Conservation (phyloP, 2,797 vertebrate genomes). For the Loriculus beryllinus region DNA sequence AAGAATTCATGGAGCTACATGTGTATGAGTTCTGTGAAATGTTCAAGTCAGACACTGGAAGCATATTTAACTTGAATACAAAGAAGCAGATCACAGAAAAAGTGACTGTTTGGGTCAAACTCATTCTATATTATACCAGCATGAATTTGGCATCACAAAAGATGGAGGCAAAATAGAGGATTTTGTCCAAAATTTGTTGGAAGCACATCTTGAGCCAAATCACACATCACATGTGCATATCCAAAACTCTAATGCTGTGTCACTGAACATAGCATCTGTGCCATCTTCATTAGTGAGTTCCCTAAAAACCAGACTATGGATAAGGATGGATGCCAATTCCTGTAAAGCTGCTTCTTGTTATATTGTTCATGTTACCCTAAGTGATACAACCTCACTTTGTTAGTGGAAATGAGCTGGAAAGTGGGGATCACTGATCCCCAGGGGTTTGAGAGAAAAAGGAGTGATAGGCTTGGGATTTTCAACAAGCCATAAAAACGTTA, state of each 20-base stretch:
- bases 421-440: neutral
- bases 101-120: neutral
- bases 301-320: neutral
- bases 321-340: neutral
- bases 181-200: neutral
- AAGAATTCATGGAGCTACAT: neutral
- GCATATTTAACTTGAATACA: neutral
- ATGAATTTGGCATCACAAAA: neutral
- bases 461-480: neutral
- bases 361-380: neutral
- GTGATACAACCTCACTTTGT: neutral
- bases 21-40: neutral
- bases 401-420: neutral
- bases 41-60: neutral
- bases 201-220: neutral
- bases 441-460: neutral
- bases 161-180: neutral
- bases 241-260: neutral
- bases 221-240: neutral
- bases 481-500: neutral
- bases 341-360: neutral
- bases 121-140: neutral
- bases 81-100: neutral
- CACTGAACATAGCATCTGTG: neutral
- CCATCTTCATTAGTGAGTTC: neutral